Evolutionary conservation across 2,888 invertebrate species (phyloP).

Genomic region (Leptopilina drosophilae): DNA sequence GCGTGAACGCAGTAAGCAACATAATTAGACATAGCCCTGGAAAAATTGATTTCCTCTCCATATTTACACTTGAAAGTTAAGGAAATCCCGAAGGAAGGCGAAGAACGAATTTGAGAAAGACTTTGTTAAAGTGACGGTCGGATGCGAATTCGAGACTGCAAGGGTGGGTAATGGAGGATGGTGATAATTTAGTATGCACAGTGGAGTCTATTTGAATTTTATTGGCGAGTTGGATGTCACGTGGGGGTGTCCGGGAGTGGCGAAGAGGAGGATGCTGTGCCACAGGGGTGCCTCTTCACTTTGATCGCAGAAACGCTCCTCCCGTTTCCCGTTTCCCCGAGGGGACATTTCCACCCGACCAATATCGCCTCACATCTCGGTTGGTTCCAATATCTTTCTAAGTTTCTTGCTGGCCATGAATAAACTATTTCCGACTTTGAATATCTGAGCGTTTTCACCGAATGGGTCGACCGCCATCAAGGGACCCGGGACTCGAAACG

Average conservation of each 20-base stretch:
- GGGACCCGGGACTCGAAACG: slow-evolving; percentile 58
- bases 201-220: slow-evolving; percentile 77
- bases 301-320: slow-evolving; percentile 71
- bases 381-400: slow-evolving; percentile 76
- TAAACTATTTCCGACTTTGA: slow-evolving; percentile 77
- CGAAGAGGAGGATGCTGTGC: slow-evolving; percentile 59
- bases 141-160: slow-evolving; percentile 43
- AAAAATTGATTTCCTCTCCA: too few species aligned
- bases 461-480: slow-evolving; percentile 67
- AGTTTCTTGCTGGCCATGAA: slow-evolving; percentile 76
- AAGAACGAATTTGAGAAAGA: slow-evolving; percentile 30
- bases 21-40: not conserved
- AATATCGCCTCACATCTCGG: slow-evolving; percentile 71
- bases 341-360: slow-evolving; percentile 77
- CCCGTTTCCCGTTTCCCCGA: slow-evolving; percentile 74
- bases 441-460: slow-evolving; percentile 73
- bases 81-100: slow-evolving; percentile 31
- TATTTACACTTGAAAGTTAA: not conserved
- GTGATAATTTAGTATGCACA: slow-evolving; percentile 77
- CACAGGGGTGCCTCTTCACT: slow-evolving; percentile 70
- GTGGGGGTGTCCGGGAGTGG: slow-evolving; percentile 64
- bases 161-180: slow-evolving; percentile 74
- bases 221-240: slow-evolving; percentile 73
- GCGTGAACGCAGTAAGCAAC: not conserved
- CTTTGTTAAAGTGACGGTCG: slow-evolving; percentile 26